Base-by-base conservation (phyloP, 64 coral and sea anemone genomes). In the Catalaphyllia jardinei region DNA sequence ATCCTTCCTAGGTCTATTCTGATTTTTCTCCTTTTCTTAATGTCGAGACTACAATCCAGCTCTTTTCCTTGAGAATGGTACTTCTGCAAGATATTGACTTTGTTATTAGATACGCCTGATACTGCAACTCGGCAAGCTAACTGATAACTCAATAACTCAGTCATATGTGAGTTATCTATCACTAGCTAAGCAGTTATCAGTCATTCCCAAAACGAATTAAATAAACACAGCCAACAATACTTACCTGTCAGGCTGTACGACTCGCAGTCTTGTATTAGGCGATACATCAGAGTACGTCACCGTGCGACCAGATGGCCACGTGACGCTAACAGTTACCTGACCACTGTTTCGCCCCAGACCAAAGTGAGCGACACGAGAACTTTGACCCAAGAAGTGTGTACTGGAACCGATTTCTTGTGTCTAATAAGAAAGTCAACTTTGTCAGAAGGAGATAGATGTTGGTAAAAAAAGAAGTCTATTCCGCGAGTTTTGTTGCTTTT, bases 301-400 rank as follows among this genome's bases (percentile, higher is more conserved):
- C 3, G 62, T 63, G 3, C 62, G 20, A 11, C 5, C 29, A 55
- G 77, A 84, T 7, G 88, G 88, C 95, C 95, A 98, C 67, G 19
- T 88, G 28, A 98, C 95, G 13, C 52, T 63, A 17, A 98, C 77
- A 17, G 88, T 91, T 30, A 98, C 88, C 69, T 98, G 93, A 31
- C 74, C 87, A 52, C 29, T 78, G 39, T 88, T 86, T 20, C 60
- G 57, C 4, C 95, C 95, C 63, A 98, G 78, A 31, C 95, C 95
- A 94, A 98, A 98, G 46, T 98, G 95, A 33, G 88, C 91, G 27
- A 72, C 87, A 1, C 84, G 75, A 24, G 90, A 92, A 62, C 95
- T 98, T 79, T 98, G 95, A 13, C 91, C 95, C 24, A 98, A 78
- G 77, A 84, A 98, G 54, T 98, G 95, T 61, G 95, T 98, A 76